Conservation (phyloP, 2,113 vertebrate genomes). For the Heloderma charlesbogerti region DNA sequence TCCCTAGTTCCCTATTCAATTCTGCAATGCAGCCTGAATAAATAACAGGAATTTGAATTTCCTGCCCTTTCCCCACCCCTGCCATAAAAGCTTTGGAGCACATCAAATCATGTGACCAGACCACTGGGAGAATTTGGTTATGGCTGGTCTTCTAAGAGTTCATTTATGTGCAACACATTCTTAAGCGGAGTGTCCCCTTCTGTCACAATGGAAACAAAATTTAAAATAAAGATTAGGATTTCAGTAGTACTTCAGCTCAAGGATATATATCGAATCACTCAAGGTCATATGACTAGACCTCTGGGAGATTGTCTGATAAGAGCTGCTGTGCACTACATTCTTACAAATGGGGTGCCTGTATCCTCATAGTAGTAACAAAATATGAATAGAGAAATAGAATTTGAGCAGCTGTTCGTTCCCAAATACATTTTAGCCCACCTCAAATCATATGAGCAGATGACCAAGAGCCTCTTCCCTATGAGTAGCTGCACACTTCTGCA, state of each 20-base stretch:
- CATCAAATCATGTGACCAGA: background rate
- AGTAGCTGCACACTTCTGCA: background rate
- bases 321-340: background rate
- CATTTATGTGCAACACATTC: background rate
- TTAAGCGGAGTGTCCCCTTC: background rate
- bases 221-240: background rate
- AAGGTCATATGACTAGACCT: too few species aligned
- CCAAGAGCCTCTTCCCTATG: background rate
- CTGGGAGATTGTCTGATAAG: background rate
- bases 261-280: background rate
- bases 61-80: background rate
- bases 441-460: background rate
- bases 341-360: background rate
- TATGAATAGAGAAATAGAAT: background rate
- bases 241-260: background rate
- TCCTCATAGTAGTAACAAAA: background rate
- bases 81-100: background rate
- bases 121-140: background rate
- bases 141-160: background rate
- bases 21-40: background rate
- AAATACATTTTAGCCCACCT: background rate
- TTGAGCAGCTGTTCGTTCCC: constrained; percentile 6
- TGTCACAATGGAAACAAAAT: background rate
- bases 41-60: background rate
- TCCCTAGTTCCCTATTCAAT: background rate